Base-by-base conservation (phyloP, 2,113 vertebrate species). In the Engystomops pustulosus region DNA sequence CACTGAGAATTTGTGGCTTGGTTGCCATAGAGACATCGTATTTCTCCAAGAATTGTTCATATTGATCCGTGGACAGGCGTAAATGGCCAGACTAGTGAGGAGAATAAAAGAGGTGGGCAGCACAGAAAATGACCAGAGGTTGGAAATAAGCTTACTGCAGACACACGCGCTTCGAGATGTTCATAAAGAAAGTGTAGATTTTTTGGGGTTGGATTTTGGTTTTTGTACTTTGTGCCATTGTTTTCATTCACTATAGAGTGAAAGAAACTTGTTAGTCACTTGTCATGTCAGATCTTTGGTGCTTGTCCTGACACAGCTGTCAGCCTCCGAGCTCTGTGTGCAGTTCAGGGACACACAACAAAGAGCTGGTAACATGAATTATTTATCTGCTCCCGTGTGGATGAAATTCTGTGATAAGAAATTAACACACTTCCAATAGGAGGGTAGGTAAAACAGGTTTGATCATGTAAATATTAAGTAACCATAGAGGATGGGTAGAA, bases 21-120 rank as follows among this genome's bases (percentile, higher is more conserved):
- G 97, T 99, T 98, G 94, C 95, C 96, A 98, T 98, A 96, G 96
- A 91, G 95, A 98, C 93, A 94, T 97, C 93, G 95, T 97, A 96
- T 96, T 98, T 97, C 96, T 96, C 94, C 93, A 92, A 94, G 97
- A 97, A 97, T 97, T 96, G 96, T 95, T 97, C 93, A 94, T 98
- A 98, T 99, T 98, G 97, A 98, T 98, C 95, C 86, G 90, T 93
- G 93, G 94, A 97, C 92, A 94, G 95, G 96, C 95, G 95, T 96
- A 94, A 97, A 97, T 95, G 94, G 95, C 95, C 94, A 90, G 93
- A 95, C 92, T 91, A 96, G 93, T 95, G 94, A 95, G 95, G 95
- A 95, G 95, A 93, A 93, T 91, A 93, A 93, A 93, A 87, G 88
- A 93, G 93, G 92, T 93, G 93, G 92, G 91, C 89, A 89, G 89